Evolutionary conservation across 2,888 invertebrate genomes (phyloP), one percentile per base, ranked within the genome.

Genomic region (Hirtodrosophila duncani): DNA sequence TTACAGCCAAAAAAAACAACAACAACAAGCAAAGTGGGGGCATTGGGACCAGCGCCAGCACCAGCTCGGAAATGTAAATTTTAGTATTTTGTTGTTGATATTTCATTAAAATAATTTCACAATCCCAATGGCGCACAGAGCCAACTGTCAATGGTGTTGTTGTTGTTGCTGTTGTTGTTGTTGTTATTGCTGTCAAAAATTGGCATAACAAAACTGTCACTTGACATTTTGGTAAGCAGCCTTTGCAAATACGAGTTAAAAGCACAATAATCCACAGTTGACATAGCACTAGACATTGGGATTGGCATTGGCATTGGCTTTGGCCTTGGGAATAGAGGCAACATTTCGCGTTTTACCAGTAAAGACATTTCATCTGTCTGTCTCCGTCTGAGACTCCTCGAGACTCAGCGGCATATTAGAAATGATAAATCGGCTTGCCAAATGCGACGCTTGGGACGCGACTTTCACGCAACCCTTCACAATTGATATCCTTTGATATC

Each of bases 121-220:
- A n/a, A n/a, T n/a, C n/a, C n/a, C n/a, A 8, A 23, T 23, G 20
- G n/a, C n/a, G n/a, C n/a, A n/a, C n/a, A n/a, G n/a, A n/a, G n/a
- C n/a, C n/a, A n/a, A n/a, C n/a, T n/a, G n/a, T n/a, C n/a, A n/a
- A n/a, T n/a, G n/a, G n/a, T n/a, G 18, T 36, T 36, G 11, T 36
- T 23, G n/a, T 14, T 36, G 34, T 34, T 33, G 36, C 10, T 36
- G 41, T 20, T 68, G 59, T 52, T 33, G 41, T 52, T 66, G 59
- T 71, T 67, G 48, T 49, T 57, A 64, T 61, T 42, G 24, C 53
- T 67, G 51, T 67, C 72, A 69, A 71, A 77, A 69, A 48, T 63
- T 56, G 38, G 13, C 21, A 31, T 9, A 21, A 9, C 41, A 30
- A 23, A 21, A 52, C 42, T 26, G 26, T n/a, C 44, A 56, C 45